Conservation (phyloP, 2,888 invertebrate species). For the Nemoura dubitans region DNA sequence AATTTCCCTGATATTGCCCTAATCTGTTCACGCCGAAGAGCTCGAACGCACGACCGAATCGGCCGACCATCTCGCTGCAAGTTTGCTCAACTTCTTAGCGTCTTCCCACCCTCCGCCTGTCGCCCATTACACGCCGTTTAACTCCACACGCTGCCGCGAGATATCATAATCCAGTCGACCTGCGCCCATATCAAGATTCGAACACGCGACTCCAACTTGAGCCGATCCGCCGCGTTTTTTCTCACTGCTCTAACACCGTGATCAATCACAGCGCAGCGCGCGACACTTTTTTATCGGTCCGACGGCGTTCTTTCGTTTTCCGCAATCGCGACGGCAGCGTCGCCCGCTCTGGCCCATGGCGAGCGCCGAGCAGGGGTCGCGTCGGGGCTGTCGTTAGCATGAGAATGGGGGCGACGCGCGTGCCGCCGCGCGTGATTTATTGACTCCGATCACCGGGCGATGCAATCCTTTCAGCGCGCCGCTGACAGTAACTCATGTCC, state of each 20-base stretch:
- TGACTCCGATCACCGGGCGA: not conserved
- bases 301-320: not conserved
- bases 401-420: not conserved
- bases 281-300: slow-evolving; percentile 7
- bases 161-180: not conserved
- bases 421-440: not conserved
- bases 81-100: not conserved
- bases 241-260: not conserved
- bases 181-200: not conserved
- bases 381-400: not conserved
- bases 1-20: not conserved
- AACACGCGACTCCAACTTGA: no score
- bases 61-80: not conserved
- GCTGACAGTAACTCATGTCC: not conserved
- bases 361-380: not conserved
- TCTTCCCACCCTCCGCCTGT: not conserved
- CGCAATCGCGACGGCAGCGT: not conserved
- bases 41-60: not conserved
- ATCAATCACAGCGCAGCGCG: not conserved
- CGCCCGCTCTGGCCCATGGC: not conserved
- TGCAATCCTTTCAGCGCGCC: not conserved
- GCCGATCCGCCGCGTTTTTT: not conserved
- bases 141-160: not conserved
- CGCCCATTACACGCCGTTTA: slow-evolving; percentile 7
- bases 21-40: not conserved